Percentiles rank a stretch among this genome's conserved stretches.
Evolutionary conservation across 2,888 invertebrate species (phyloP).

Genomic region (Eupithecia exiguata): DNA sequence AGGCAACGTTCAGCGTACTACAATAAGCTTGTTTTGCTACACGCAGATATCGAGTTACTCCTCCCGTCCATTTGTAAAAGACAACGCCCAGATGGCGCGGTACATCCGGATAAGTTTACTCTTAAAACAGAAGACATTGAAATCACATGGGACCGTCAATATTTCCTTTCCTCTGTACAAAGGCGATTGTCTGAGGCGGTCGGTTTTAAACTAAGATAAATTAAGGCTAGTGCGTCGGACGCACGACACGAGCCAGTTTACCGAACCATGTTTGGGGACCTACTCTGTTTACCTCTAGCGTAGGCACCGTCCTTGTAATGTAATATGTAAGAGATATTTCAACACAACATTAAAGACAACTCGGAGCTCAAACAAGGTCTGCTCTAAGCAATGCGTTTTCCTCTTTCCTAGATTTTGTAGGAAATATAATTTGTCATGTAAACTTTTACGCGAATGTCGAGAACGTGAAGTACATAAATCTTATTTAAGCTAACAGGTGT

Average conservation of each 20-base stretch:
- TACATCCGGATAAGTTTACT: slow-evolving; percentile 80
- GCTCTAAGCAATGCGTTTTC: slow-evolving; percentile 18
- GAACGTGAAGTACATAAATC: slow-evolving; percentile 33
- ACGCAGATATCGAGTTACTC: slow-evolving; percentile 73
- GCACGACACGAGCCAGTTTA: slow-evolving; percentile 58
- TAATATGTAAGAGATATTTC: slow-evolving; percentile 23
- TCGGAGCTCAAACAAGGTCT: slow-evolving; percentile 3
- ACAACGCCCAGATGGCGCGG: slow-evolving; percentile 76
- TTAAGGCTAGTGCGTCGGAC: slow-evolving; percentile 61
- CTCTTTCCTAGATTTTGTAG: slow-evolving; percentile 32
- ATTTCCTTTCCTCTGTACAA: slow-evolving; percentile 76
- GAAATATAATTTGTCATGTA: slow-evolving; percentile 32
- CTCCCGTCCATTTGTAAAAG: slow-evolving; percentile 76
- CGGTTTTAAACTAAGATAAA: slow-evolving; percentile 75
- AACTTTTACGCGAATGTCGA: slow-evolving; percentile 26
- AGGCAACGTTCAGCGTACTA: slow-evolving; percentile 70
- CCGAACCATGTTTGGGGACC: slow-evolving; percentile 55
- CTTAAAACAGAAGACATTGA: slow-evolving; percentile 80
- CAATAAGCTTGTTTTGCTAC: slow-evolving; percentile 71
- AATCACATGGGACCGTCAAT: slow-evolving; percentile 79
- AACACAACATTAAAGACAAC: slow-evolving; percentile 21
- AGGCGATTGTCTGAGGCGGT: slow-evolving; percentile 65
- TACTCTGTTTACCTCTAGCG: slow-evolving; percentile 52
- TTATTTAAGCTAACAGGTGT: slow-evolving; percentile 33
- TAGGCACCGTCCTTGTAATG: slow-evolving; percentile 26